Evolutionary conservation across 2,888 invertebrate species (phyloP).

Genomic region (Metopia argyrocephala): DNA sequence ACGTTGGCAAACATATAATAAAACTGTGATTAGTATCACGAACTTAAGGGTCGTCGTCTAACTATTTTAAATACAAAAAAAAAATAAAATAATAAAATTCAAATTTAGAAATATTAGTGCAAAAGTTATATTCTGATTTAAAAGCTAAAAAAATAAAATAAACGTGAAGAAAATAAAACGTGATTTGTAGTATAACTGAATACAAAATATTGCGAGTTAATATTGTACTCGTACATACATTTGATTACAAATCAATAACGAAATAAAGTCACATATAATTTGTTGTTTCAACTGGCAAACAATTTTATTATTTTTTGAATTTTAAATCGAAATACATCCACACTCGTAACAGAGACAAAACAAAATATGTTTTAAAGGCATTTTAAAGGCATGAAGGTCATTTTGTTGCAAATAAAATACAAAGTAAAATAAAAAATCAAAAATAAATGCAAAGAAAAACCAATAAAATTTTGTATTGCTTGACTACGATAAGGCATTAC

Average conservation of each 20-base stretch:
- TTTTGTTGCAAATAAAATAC: neutral
- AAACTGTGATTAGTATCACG: slow-evolving; percentile 61
- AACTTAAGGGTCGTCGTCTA: slow-evolving; percentile 43
- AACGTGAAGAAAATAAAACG: slow-evolving; percentile 58
- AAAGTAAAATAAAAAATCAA: neutral
- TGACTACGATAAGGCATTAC: slow-evolving; percentile 49
- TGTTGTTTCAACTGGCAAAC: neutral
- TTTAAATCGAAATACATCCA: neutral
- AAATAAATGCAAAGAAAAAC: slow-evolving; percentile 15
- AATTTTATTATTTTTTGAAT: neutral
- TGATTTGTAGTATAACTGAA: slow-evolving; percentile 46
- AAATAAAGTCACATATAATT: slow-evolving; percentile 42
- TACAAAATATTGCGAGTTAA: slow-evolving; percentile 39
- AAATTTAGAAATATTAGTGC: neutral
- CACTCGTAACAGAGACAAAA: neutral
- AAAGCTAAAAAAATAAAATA: slow-evolving; percentile 1
- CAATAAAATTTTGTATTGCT: slow-evolving; percentile 26
- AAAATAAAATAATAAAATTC: neutral
- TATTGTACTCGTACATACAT: neutral
- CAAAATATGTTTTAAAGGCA: neutral
- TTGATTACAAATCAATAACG: slow-evolving; percentile 44
- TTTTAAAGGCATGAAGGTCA: slow-evolving; percentile 57
- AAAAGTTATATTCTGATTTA: neutral
- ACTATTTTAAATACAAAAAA: slow-evolving; percentile 23
- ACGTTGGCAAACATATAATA: slow-evolving; percentile 47